These are phyloP conservation scores for Eurosta solidaginis DNA, from an alignment of 1,140 invertebrate genomes.

Conservation along the genomic window DNA sequence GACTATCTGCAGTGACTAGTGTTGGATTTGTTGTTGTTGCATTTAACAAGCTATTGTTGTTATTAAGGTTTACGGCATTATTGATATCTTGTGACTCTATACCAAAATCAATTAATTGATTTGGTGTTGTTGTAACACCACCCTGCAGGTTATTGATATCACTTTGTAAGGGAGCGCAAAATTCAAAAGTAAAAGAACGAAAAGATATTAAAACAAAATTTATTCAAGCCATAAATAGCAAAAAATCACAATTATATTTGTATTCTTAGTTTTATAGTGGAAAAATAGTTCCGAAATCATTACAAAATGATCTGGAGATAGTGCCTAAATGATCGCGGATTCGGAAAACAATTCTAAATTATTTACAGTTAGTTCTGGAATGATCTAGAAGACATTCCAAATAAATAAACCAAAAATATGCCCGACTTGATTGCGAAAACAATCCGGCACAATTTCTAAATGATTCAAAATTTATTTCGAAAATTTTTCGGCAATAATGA, in stretches of 20 bases:
- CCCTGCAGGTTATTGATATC: conserved; percentile 57
- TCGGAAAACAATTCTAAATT: no score
- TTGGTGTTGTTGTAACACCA: conserved; percentile 42
- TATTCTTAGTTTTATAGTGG: no score
- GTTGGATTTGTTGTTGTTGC: conserved; percentile 54
- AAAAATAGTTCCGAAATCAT: neutral
- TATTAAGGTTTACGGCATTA: conserved; percentile 47
- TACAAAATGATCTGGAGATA: no score
- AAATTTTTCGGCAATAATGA: no score
- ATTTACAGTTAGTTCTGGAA: no score
- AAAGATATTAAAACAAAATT: conserved; percentile 30
- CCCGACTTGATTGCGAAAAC: no score
- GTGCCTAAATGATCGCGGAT: no score
- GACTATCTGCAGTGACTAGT: conserved; percentile 61
- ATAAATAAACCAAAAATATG: no score
- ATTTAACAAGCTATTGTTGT: conserved; percentile 58
- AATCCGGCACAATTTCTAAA: no score
- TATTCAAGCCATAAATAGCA: neutral
- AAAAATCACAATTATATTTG: no score
- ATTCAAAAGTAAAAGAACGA: neutral
- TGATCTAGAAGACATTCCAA: no score
- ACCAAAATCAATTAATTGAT: conserved; percentile 56
- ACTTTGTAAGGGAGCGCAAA: conserved; percentile 37
- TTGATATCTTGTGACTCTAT: conserved; percentile 58
- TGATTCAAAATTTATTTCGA: no score